phyloP scores from a whole-genome alignment of 1,140 invertebrate species.

The Camponotus pennsylvanicus region DNA sequence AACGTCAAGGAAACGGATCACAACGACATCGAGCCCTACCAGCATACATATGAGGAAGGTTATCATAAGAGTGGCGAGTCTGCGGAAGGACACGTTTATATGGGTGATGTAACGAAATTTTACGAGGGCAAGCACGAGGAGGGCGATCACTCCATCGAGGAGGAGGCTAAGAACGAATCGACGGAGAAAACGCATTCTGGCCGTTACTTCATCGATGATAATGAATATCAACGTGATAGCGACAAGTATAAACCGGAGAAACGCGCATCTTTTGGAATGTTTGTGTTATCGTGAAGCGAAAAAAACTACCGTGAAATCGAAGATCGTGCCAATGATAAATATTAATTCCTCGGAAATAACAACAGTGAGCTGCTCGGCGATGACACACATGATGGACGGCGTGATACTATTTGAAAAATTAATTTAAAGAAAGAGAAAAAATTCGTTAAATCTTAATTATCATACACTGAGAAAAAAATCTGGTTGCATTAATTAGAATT shows the following conservation, averaged over 20 bases:
- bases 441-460: too few species aligned
- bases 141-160: constrained; percentile 83
- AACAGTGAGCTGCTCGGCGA: too few species aligned
- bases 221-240: constrained; percentile 61
- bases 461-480: too few species aligned
- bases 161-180: constrained; percentile 83
- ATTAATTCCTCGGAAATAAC: neutral
- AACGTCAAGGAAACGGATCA: constrained; percentile 77
- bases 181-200: constrained; percentile 73
- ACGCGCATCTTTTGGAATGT: neutral
- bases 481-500: too few species aligned
- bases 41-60: constrained; percentile 75
- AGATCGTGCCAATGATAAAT: neutral
- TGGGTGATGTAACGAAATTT: constrained; percentile 78
- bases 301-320: neutral
- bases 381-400: too few species aligned
- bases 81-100: constrained; percentile 74
- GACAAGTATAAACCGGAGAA: constrained; percentile 74
- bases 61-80: constrained; percentile 74
- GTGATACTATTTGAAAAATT: too few species aligned
- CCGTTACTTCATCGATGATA: constrained; percentile 68
- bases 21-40: constrained; percentile 75
- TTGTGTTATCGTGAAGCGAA: neutral
- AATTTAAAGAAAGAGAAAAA: too few species aligned
- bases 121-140: constrained; percentile 79